phyloP scores from a whole-genome alignment of 2,113 vertebrate genomes.

The Urocynchramus pylzowi region DNA sequence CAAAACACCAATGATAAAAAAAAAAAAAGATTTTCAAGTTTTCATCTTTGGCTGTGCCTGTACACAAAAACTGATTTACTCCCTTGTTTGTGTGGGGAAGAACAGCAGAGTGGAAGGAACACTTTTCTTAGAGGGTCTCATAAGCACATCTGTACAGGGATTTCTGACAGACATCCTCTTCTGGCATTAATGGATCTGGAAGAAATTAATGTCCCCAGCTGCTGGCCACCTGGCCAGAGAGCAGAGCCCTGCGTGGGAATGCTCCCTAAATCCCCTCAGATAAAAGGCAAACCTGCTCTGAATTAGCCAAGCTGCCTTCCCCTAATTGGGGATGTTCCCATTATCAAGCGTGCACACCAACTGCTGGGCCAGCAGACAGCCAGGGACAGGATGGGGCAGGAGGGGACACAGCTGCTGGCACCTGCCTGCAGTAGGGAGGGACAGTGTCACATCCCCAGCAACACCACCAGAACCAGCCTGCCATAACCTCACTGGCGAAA shows the following conservation, averaged over 20 bases:
- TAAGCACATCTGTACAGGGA: neutral
- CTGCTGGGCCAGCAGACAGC: neutral
- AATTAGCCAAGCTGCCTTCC: neutral
- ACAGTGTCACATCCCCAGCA: neutral
- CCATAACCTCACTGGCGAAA: neutral
- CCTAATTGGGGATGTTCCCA: neutral
- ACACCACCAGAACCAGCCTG: neutral
- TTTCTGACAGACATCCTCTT: neutral
- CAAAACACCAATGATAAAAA: neutral
- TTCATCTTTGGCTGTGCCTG: neutral
- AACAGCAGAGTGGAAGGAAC: neutral
- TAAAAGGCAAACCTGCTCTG: neutral
- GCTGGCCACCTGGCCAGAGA: neutral
- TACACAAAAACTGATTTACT: neutral
- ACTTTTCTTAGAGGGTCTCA: neutral
- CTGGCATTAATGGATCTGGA: neutral
- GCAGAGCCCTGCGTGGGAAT: neutral
- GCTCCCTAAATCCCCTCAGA: neutral
- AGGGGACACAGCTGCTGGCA: neutral
- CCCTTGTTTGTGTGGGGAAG: neutral
- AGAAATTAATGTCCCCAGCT: constrained; percentile 50
- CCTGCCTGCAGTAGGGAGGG: neutral
- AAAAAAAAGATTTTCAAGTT: neutral
- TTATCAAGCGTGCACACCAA: neutral
- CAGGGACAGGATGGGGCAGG: neutral